Conservation (phyloP, 2,888 invertebrate genomes). For the Conistra vaccinii region DNA sequence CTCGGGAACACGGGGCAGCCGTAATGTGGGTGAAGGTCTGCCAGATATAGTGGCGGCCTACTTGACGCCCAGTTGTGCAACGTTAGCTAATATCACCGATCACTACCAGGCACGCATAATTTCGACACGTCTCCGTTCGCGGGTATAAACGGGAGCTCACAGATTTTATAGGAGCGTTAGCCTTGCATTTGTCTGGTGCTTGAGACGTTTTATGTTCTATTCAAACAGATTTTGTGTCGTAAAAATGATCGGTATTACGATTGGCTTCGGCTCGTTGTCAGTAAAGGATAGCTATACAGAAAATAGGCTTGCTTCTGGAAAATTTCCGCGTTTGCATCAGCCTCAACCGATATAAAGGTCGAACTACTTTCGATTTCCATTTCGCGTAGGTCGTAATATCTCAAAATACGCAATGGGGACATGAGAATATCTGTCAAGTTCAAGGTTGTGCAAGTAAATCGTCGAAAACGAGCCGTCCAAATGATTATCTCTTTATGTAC, state of each 20-base stretch:
- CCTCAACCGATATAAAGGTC: constrained; percentile 18
- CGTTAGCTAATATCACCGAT: constrained; percentile 70
- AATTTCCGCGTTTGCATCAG: constrained; percentile 45
- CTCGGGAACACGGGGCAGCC: constrained; percentile 78
- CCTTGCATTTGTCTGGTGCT: constrained; percentile 64
- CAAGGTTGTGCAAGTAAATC: constrained; percentile 57
- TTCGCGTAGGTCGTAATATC: constrained; percentile 10
- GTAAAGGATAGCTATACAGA: constrained; percentile 22
- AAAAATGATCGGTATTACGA: constrained; percentile 13
- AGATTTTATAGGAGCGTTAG: constrained; percentile 64
- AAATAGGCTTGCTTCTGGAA: constrained; percentile 25
- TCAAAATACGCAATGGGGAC: constrained; percentile 16
- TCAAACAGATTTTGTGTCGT: constrained; percentile 29
- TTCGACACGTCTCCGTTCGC: constrained; percentile 73
- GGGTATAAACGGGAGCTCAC: constrained; percentile 64
- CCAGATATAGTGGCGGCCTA: constrained; percentile 86
- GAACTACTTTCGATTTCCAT: constrained; percentile 39
- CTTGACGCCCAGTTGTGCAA: constrained; percentile 84
- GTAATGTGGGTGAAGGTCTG: constrained; percentile 88
- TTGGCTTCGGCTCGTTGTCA: constrained; percentile 9
- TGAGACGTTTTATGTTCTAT: constrained; percentile 43
- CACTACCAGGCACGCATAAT: constrained; percentile 73
- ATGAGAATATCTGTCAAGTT: constrained; percentile 56
- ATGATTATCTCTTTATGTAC: constrained; percentile 51
- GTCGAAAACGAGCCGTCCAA: constrained; percentile 29